phyloP scores from a whole-genome alignment of 2,888 invertebrate species.

The Charanyca ferruginea region DNA sequence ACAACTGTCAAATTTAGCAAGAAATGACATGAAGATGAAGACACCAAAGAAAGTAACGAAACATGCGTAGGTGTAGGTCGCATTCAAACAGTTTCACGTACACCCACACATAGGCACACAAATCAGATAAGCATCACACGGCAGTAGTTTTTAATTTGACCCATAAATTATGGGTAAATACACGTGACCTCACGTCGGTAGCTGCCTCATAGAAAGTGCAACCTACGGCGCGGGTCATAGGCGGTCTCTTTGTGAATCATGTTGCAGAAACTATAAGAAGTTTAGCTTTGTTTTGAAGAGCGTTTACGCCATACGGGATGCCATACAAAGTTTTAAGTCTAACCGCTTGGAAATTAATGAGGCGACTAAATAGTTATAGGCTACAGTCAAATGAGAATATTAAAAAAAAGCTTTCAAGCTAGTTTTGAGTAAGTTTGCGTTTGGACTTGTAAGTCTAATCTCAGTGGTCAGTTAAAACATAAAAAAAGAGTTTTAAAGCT shows the following conservation, averaged over 20 bases:
- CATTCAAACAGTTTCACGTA: conserved; percentile 32
- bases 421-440: no score
- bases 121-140: conserved; percentile 39
- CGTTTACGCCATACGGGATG: not conserved
- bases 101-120: conserved; percentile 28
- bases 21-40: conserved; percentile 18
- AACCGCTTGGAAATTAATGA: no score
- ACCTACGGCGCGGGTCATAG: conserved; percentile 55
- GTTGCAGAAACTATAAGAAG: conserved; percentile 46
- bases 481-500: no score
- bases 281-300: conserved; percentile 21
- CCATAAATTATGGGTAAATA: conserved; percentile 60
- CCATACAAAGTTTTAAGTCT: not conserved
- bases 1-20: not conserved
- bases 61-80: conserved; percentile 52
- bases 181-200: conserved; percentile 62
- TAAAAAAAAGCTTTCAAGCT: no score
- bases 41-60: conserved; percentile 37
- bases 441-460: no score
- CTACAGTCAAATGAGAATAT: no score
- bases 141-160: conserved; percentile 63
- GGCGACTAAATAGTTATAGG: no score
- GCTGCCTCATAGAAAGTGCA: conserved; percentile 70
- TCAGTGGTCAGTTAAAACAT: no score
- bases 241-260: conserved; percentile 61